phyloP scores from a whole-genome alignment of 2,888 invertebrate species.

The Anoncus sp. region DNA sequence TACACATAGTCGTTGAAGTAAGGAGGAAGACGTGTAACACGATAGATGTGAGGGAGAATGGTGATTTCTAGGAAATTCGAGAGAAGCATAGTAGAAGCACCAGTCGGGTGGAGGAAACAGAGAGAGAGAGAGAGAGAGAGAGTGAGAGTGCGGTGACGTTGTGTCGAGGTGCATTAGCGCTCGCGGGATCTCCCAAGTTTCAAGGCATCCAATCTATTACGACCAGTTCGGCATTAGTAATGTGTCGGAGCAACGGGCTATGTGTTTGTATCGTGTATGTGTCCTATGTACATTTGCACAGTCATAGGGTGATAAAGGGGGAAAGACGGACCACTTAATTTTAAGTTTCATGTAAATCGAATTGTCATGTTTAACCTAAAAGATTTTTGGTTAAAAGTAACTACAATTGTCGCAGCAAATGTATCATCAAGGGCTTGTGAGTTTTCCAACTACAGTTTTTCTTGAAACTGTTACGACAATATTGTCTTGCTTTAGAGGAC shows the following conservation, averaged over 20 bases:
- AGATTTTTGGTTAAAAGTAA: too few relatives aligned
- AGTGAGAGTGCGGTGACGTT: conserved; percentile 41
- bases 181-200: conserved; percentile 74
- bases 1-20: conserved; percentile 11
- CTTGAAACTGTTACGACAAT: too few relatives aligned
- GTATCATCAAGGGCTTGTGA: too few relatives aligned
- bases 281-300: neutral
- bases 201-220: conserved; percentile 78
- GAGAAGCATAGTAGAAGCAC: conserved; percentile 35
- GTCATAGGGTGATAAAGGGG: too few relatives aligned
- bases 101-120: conserved; percentile 3
- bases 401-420: too few relatives aligned
- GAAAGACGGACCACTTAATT: too few relatives aligned
- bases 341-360: too few relatives aligned
- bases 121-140: too few relatives aligned
- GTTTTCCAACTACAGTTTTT: too few relatives aligned
- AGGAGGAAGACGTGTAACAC: conserved; percentile 41
- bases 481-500: too few relatives aligned
- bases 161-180: conserved; percentile 70
- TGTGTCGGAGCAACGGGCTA: conserved; percentile 73
- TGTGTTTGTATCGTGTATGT: conserved; percentile 34
- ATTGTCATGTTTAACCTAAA: too few relatives aligned
- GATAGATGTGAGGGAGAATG: conserved; percentile 24
- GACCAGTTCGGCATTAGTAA: conserved; percentile 80
- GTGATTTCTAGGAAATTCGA: conserved; percentile 40